A percentile compares a stretch with the other conserved stretches of the same genome.
Evolutionary conservation across 1,140 invertebrate genomes (phyloP).

Genomic region (Himalopsyche phryganea): DNA sequence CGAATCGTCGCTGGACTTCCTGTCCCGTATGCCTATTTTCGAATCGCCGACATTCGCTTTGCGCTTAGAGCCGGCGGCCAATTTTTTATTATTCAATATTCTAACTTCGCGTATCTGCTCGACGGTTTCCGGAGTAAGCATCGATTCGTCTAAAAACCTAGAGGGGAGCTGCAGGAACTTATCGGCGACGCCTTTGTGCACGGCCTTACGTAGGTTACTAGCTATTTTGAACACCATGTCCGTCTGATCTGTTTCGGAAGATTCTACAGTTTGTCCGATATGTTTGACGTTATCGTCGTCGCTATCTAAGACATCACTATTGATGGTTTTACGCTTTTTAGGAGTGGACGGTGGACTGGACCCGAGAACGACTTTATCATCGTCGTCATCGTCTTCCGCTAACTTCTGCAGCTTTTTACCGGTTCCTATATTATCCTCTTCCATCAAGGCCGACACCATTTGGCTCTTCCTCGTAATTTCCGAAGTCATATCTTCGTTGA

Average conservation of each 20-base stretch:
- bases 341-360: slow-evolving; percentile 8
- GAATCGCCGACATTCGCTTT: slow-evolving; percentile 5
- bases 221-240: too few relatives aligned
- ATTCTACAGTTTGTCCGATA: not conserved
- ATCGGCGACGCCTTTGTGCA: slow-evolving; percentile 1
- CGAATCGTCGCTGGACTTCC: too few relatives aligned
- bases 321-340: slow-evolving; percentile 1
- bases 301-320: not conserved
- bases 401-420: not conserved
- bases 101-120: slow-evolving; percentile 11
- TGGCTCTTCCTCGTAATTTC: too few relatives aligned
- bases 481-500: not conserved
- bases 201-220: too few relatives aligned
- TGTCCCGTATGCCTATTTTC: not conserved
- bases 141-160: not conserved
- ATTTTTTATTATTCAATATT: not conserved
- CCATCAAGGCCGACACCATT: not conserved
- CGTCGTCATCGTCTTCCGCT: not conserved
- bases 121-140: slow-evolving; percentile 13
- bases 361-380: slow-evolving; percentile 2
- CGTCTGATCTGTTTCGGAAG: not conserved
- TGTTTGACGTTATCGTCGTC: not conserved
- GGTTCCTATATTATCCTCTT: not conserved
- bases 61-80: not conserved
- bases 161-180: not conserved